phyloP scores from a whole-genome alignment of 1,140 invertebrate genomes.

The Potamilus streckersoni region DNA sequence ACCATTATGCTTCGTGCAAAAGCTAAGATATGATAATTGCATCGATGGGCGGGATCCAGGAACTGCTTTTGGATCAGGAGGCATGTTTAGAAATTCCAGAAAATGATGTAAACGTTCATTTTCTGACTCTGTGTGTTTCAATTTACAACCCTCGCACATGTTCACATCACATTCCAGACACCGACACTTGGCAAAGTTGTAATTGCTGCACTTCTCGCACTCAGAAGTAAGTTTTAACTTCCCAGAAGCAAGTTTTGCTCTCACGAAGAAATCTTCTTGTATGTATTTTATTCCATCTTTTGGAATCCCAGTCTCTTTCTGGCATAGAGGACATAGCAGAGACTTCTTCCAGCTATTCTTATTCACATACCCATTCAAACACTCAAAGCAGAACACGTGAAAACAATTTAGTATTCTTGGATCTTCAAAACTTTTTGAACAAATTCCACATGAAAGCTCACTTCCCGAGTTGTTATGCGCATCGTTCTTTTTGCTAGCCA shows the following conservation, averaged over 20 bases:
- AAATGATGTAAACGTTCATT: slow-evolving; percentile 29
- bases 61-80: background rate
- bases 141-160: slow-evolving; percentile 16
- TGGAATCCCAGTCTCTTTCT: slow-evolving; percentile 27
- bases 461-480: slow-evolving; percentile 4
- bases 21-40: slow-evolving; percentile 34
- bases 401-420: slow-evolving; percentile 21
- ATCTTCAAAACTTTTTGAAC: slow-evolving; percentile 20
- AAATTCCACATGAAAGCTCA: slow-evolving; percentile 22
- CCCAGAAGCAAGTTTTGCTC: slow-evolving; percentile 6
- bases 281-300: slow-evolving; percentile 22
- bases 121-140: slow-evolving; percentile 12
- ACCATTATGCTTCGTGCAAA: slow-evolving; percentile 38
- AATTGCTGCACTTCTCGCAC: slow-evolving; percentile 21
- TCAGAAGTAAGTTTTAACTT: slow-evolving; percentile 16
- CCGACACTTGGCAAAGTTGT: slow-evolving; percentile 2
- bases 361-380: slow-evolving; percentile 22
- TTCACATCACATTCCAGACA: slow-evolving; percentile 30
- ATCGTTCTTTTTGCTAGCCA: slow-evolving; percentile 1
- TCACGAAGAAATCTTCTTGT: slow-evolving; percentile 18
- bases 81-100: slow-evolving; percentile 13
- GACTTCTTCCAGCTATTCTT: slow-evolving; percentile 28
- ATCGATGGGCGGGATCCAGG: background rate
- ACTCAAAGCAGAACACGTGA: slow-evolving; percentile 29
- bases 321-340: slow-evolving; percentile 25